A percentile compares a stretch with the other conserved stretches of the same genome.
These are phyloP conservation scores for Lissonota sp. DNA, from an alignment of 2,888 invertebrate species.

Conservation along the genomic window DNA sequence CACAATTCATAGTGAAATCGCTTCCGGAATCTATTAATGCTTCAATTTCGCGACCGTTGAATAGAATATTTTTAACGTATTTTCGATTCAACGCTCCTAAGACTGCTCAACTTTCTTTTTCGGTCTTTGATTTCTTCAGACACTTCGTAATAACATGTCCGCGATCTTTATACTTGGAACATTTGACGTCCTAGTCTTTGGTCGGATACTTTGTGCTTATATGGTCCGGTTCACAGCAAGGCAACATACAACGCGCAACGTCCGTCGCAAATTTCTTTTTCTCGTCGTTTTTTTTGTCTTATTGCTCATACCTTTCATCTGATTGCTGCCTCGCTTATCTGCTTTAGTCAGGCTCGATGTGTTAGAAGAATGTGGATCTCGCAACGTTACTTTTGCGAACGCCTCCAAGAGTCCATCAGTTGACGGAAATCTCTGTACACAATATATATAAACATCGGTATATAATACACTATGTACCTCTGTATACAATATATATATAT, in stretches of 20 bases:
- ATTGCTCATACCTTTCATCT: background rate
- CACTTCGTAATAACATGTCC: constrained; percentile 53
- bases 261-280: background rate
- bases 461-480: no score
- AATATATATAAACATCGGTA: no score
- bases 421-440: constrained; percentile 36
- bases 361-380: background rate
- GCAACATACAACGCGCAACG: constrained; percentile 22
- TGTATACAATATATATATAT: no score
- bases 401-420: constrained; percentile 35
- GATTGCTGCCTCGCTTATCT: background rate
- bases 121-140: background rate
- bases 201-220: constrained; percentile 42
- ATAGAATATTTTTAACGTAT: no score
- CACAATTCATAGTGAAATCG: no score
- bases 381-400: constrained; percentile 18
- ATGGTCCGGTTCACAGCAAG: constrained; percentile 32
- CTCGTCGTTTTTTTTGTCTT: no score
- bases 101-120: no score
- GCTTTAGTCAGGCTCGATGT: no score
- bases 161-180: constrained; percentile 47
- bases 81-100: no score
- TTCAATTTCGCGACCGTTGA: no score
- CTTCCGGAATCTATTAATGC: no score
- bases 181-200: constrained; percentile 44